Evolutionary conservation across 1,140 invertebrate genomes (phyloP).

Genomic region (Neocloeon triangulifer): DNA sequence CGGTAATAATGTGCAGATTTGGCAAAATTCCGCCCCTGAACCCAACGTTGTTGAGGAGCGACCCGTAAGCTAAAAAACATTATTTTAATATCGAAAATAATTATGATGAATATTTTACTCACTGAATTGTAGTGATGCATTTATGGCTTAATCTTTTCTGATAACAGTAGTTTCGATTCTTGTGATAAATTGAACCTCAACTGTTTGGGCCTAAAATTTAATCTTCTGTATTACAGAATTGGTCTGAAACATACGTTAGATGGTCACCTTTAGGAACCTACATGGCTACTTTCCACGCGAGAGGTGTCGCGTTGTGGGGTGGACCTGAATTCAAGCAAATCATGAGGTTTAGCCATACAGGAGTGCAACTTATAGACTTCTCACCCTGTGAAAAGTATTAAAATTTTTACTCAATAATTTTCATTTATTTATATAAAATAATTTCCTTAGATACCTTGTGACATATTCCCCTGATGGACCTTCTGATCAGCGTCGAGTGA

Average conservation of each 20-base stretch:
- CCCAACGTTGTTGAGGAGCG: slow-evolving; percentile 62
- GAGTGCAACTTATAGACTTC: slow-evolving; percentile 91
- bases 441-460: slow-evolving; percentile 47
- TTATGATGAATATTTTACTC: slow-evolving; percentile 3
- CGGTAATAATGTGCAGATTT: slow-evolving; percentile 62
- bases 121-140: too few species aligned
- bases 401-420: too few species aligned
- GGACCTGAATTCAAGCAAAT: slow-evolving; percentile 82
- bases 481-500: slow-evolving; percentile 44
- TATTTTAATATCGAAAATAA: slow-evolving; percentile 1
- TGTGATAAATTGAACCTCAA: too few species aligned
- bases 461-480: slow-evolving; percentile 64
- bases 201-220: too few species aligned
- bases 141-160: too few species aligned
- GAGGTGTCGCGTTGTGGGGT: slow-evolving; percentile 92
- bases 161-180: too few species aligned
- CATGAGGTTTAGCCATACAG: slow-evolving; percentile 70
- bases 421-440: slow-evolving; percentile 1
- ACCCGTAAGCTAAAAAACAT: slow-evolving; percentile 27
- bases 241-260: slow-evolving; percentile 86
- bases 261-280: slow-evolving; percentile 97
- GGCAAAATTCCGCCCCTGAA: slow-evolving; percentile 76
- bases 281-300: slow-evolving; percentile 82
- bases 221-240: slow-evolving; percentile 47
- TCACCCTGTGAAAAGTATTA: slow-evolving; percentile 91